Evolutionary conservation across 2,797 vertebrate genomes (phyloP).

Genomic region (Chanos chanos): DNA sequence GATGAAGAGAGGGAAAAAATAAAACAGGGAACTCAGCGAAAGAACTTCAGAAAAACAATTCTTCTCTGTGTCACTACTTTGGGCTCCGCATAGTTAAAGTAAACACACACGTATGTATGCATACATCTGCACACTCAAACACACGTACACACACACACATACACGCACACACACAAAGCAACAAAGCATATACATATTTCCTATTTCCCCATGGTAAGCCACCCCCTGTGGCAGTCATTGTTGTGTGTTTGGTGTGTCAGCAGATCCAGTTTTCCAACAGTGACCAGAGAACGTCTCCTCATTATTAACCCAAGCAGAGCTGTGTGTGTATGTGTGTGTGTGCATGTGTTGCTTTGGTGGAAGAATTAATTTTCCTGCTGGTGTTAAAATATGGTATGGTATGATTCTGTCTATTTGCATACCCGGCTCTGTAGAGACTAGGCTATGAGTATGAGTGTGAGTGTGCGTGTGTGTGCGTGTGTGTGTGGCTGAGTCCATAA

Average conservation of each 20-base stretch:
- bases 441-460: not conserved
- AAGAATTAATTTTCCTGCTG: not conserved
- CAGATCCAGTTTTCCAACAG: slow-evolving; percentile 33
- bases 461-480: not conserved
- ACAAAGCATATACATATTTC: slow-evolving; percentile 19
- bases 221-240: slow-evolving; percentile 39
- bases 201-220: slow-evolving; percentile 36
- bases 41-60: slow-evolving; percentile 40
- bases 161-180: slow-evolving; percentile 9
- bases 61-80: slow-evolving; percentile 57
- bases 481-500: not conserved
- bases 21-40: slow-evolving; percentile 27
- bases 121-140: not conserved
- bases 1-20: slow-evolving; percentile 46
- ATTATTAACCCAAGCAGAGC: slow-evolving; percentile 11
- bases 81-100: slow-evolving; percentile 48
- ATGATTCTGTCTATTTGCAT: not conserved
- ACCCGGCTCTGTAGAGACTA: not conserved
- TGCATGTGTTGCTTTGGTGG: not conserved
- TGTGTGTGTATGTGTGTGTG: slow-evolving; percentile 8
- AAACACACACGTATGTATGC: not conserved
- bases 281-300: slow-evolving; percentile 16
- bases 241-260: slow-evolving; percentile 42
- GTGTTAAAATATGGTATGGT: not conserved
- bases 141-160: not conserved